Percentiles rank a stretch among this genome's conserved stretches.
These are phyloP conservation scores for Enteromius viviparus DNA, from an alignment of 2,797 vertebrate species.

Conservation along the genomic window DNA sequence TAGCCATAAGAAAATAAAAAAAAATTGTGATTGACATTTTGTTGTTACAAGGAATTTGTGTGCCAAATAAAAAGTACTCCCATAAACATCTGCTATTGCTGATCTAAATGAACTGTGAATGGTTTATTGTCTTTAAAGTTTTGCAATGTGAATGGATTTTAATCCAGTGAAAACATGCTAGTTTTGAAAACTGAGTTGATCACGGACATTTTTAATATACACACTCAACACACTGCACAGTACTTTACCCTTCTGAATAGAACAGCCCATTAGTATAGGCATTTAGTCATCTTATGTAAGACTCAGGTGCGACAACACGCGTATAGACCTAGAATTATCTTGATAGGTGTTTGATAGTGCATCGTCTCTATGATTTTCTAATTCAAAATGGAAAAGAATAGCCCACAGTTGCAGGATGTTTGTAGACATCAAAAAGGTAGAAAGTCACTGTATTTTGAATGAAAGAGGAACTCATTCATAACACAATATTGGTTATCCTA, in stretches of 20 bases:
- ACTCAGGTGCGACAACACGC: constrained; percentile 34
- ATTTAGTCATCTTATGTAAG: constrained; percentile 34
- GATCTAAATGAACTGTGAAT: constrained; percentile 30
- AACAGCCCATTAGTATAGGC: constrained; percentile 13
- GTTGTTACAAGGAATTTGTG: constrained; percentile 1
- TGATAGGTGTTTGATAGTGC: background rate
- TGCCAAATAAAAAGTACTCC: constrained; percentile 15
- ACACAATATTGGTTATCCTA: constrained; percentile 42
- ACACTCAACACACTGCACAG: background rate
- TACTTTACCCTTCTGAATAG: background rate
- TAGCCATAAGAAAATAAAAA: background rate
- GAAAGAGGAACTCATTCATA: constrained; percentile 47
- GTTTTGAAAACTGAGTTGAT: constrained; percentile 4
- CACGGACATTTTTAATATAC: constrained; percentile 9
- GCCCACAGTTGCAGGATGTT: background rate
- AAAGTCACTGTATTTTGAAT: constrained; percentile 24
- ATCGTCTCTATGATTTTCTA: constrained; percentile 7
- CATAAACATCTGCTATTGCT: constrained; percentile 38
- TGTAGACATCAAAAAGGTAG: background rate
- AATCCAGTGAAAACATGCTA: background rate
- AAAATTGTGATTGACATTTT: background rate
- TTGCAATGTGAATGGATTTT: background rate
- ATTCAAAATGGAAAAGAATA: constrained; percentile 14
- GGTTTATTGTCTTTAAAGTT: constrained; percentile 7
- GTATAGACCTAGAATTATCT: background rate